A percentile compares a stretch with the other conserved stretches of the same genome.
phyloP scores from a whole-genome alignment of 2,888 invertebrate genomes.

The Himalopsyche tibetana region DNA sequence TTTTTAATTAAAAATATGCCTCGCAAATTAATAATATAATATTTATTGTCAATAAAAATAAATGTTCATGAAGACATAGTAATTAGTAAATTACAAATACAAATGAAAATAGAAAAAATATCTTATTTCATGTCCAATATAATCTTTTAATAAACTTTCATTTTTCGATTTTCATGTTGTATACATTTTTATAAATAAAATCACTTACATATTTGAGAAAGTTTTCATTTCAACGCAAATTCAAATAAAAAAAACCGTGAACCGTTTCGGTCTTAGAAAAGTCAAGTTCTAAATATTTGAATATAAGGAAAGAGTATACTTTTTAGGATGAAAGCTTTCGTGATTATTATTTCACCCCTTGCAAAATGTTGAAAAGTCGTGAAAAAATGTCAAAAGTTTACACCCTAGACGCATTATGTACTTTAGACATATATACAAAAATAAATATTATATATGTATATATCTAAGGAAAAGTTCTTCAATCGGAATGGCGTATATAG shows the following conservation, averaged over 20 bases:
- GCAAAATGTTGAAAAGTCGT: constrained; percentile 36
- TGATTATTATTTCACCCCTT: constrained; percentile 48
- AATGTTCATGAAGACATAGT: too few species aligned
- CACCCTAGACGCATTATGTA: constrained; percentile 35
- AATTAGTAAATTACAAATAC: too few species aligned
- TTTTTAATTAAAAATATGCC: too few species aligned
- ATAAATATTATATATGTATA: background rate
- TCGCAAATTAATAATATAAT: too few species aligned
- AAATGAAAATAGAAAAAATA: background rate
- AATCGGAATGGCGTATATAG: background rate
- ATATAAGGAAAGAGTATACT: constrained; percentile 23
- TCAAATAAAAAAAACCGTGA: constrained; percentile 17
- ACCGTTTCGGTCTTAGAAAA: background rate
- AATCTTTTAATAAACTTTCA: too few species aligned
- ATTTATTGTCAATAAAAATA: too few species aligned
- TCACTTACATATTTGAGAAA: constrained; percentile 5
- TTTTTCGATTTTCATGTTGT: background rate
- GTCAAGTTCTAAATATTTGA: constrained; percentile 18
- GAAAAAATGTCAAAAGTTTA: constrained; percentile 45
- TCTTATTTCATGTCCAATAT: too few species aligned
- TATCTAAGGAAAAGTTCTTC: background rate
- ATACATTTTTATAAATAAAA: background rate
- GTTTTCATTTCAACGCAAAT: background rate
- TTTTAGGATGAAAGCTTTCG: constrained; percentile 42
- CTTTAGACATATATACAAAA: background rate